Percentiles rank a stretch among this genome's conserved stretches.
Conservation (phyloP, 1,140 invertebrate species). For the Bathynomus jamesi region DNA sequence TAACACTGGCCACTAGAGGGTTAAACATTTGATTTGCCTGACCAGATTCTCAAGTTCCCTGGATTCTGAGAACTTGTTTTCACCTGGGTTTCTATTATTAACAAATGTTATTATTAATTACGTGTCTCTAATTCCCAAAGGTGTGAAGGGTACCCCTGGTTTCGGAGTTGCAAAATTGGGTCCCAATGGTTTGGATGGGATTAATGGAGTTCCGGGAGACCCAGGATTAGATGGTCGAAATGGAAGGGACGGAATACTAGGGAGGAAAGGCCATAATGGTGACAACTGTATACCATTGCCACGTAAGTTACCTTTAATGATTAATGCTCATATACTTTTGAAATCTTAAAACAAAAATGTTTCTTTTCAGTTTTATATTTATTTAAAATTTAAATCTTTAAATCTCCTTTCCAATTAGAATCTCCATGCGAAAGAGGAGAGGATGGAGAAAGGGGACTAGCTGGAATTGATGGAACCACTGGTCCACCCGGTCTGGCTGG, state of each 20-base stretch:
- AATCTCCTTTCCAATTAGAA: too few relatives aligned
- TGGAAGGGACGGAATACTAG: not conserved
- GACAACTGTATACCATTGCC: not conserved
- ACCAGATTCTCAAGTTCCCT: too few relatives aligned
- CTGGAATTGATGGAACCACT: not conserved
- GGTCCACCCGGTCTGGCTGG: constrained; percentile 2
- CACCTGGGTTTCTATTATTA: too few relatives aligned
- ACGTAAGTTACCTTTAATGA: not conserved
- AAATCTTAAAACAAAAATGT: too few relatives aligned
- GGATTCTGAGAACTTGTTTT: too few relatives aligned
- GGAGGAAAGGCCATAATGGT: not conserved
- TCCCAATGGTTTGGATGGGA: not conserved
- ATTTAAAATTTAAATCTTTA: too few relatives aligned
- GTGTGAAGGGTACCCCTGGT: not conserved
- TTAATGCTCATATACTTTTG: too few relatives aligned
- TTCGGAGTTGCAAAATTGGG: not conserved
- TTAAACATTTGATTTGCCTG: too few relatives aligned
- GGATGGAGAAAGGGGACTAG: not conserved
- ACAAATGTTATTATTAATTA: too few relatives aligned
- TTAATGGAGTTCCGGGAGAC: not conserved
- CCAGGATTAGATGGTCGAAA: not conserved
- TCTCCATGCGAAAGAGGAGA: not conserved
- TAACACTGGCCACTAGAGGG: too few relatives aligned
- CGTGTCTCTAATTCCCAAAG: not conserved
- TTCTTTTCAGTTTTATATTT: too few relatives aligned